These are phyloP conservation scores for Phylloscopus trochilus DNA, from an alignment of 2,113 vertebrate species.

Conservation along the genomic window DNA sequence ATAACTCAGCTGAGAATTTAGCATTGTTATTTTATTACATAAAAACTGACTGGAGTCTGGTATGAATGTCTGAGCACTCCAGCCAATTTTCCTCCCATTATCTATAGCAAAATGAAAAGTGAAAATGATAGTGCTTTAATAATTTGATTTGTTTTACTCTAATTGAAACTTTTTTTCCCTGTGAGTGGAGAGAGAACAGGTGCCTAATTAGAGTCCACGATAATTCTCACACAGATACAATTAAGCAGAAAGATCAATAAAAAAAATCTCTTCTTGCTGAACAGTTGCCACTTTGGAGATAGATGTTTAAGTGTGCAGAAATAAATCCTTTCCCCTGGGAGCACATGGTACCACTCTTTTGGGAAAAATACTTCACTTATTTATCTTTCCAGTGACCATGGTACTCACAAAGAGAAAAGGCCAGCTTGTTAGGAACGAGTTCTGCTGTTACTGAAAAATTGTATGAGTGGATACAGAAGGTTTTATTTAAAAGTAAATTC, in stretches of 20 bases:
- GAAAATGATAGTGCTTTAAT: constrained; percentile 34
- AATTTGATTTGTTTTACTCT: constrained; percentile 35
- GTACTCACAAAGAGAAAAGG: not conserved
- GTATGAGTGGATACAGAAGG: not conserved
- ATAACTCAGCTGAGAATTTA: not conserved
- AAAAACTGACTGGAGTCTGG: not conserved
- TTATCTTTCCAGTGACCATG: not conserved
- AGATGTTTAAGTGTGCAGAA: not conserved
- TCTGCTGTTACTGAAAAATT: not conserved
- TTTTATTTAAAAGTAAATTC: not conserved
- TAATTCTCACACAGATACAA: constrained; percentile 54
- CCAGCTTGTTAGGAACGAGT: not conserved
- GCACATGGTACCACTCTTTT: not conserved
- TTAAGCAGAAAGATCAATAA: constrained; percentile 65
- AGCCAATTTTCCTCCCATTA: constrained; percentile 37
- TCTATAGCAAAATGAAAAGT: not conserved
- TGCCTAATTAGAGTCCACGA: constrained; percentile 52
- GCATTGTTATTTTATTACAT: not conserved
- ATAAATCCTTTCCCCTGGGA: not conserved
- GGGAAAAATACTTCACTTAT: not conserved
- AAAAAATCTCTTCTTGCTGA: constrained; percentile 52
- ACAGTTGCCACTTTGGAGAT: not conserved
- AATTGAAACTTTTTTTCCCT: constrained; percentile 63
- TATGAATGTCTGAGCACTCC: not conserved
- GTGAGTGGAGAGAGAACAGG: constrained; percentile 49